phyloP scores from a whole-genome alignment of 2,888 invertebrate species.

The Calameuta idolon region DNA sequence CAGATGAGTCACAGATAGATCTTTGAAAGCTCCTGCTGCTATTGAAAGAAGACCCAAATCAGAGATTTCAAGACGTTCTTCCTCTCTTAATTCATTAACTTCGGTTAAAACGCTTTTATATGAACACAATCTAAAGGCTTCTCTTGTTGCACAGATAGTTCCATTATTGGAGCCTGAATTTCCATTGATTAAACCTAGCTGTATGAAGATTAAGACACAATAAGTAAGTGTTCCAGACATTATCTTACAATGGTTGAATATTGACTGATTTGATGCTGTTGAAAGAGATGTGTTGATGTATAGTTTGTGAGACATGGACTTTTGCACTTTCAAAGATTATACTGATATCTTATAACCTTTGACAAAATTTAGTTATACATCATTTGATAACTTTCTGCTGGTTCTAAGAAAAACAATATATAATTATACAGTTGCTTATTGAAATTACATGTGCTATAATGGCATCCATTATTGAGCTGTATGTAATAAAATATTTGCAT shows the following conservation, averaged over 20 bases:
- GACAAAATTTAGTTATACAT: background rate
- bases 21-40: slow-evolving; percentile 33
- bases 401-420: no score
- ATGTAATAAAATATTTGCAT: no score
- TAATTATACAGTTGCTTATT: background rate
- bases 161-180: background rate
- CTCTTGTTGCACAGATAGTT: slow-evolving; percentile 19
- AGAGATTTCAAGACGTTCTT: slow-evolving; percentile 23
- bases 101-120: slow-evolving; percentile 28
- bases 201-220: background rate
- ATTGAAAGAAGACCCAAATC: slow-evolving; percentile 37
- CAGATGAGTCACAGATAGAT: slow-evolving; percentile 26
- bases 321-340: background rate
- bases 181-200: background rate
- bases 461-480: background rate
- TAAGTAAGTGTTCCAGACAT: background rate
- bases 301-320: background rate
- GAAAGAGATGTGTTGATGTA: background rate
- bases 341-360: background rate
- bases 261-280: background rate
- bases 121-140: slow-evolving; percentile 33
- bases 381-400: background rate
- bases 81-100: slow-evolving; percentile 25
- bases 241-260: background rate
- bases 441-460: background rate